phyloP scores from a whole-genome alignment of 1,140 invertebrate genomes.

The Conus ventricosus region DNA sequence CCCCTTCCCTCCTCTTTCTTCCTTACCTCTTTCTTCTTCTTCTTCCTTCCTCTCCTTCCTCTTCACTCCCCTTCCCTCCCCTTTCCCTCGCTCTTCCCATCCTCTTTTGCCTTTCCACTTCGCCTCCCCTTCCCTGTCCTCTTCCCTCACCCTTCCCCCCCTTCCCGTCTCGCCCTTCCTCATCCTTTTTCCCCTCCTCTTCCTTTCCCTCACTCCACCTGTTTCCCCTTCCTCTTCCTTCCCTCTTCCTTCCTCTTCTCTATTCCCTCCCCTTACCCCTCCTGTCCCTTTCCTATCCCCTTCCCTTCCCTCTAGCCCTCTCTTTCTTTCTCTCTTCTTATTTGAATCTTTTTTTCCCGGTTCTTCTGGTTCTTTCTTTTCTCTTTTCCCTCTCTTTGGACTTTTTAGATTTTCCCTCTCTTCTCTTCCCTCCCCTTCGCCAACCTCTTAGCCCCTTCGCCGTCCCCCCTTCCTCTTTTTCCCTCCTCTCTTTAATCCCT shows the following conservation, averaged over 20 bases:
- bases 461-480: no score
- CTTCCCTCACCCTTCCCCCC: not conserved
- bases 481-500: no score
- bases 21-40: not conserved
- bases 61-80: no score
- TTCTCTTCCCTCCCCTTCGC: no score
- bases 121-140: not conserved
- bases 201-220: not conserved
- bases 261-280: no score
- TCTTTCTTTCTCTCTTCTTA: not conserved
- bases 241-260: not conserved
- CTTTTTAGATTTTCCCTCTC: no score
- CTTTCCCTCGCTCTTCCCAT: no score
- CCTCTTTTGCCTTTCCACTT: not conserved
- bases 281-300: no score
- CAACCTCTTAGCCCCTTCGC: no score
- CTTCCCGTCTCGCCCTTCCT: not conserved
- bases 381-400: no score
- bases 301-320: not conserved
- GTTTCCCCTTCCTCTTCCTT: not conserved
- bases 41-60: not conserved
- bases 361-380: no score
- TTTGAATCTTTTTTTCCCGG: no score
- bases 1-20: not conserved
- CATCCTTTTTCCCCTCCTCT: not conserved